phyloP scores from a whole-genome alignment of 35 echinoderm and acorn worm genomes.

The Acanthaster planci region DNA sequence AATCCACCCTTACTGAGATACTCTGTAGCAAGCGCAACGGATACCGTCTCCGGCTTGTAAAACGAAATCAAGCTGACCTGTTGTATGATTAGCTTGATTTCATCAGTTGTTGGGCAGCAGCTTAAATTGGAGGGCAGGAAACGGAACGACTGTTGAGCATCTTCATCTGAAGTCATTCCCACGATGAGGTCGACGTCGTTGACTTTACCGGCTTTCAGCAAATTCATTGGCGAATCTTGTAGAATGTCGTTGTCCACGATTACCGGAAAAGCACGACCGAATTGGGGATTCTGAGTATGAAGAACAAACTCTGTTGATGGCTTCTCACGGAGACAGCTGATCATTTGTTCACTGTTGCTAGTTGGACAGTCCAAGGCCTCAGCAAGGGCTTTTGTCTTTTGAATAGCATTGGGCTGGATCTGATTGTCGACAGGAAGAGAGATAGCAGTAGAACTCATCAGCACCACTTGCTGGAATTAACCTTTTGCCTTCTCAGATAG shows the following conservation, averaged over 20 bases:
- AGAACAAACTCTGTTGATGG: not conserved
- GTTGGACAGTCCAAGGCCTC: constrained; percentile 3
- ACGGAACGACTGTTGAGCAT: not conserved
- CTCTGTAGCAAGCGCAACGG: not conserved
- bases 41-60: not conserved
- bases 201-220: not conserved
- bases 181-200: not conserved
- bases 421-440: not conserved
- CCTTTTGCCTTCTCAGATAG: constrained; percentile 19
- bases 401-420: constrained; percentile 3
- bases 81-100: not conserved
- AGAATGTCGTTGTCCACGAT: constrained; percentile 53
- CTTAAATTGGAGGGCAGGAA: not conserved
- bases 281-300: not conserved
- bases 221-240: not conserved
- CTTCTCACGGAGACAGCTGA: constrained; percentile 27
- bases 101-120: not conserved
- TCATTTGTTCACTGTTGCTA: not conserved
- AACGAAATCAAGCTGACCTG: not conserved
- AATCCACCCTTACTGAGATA: not conserved
- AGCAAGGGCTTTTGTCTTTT: constrained; percentile 12
- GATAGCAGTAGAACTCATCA: not conserved
- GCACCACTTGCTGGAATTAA: not conserved
- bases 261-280: constrained; percentile 33
- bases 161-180: not conserved